A percentile compares a stretch with the other conserved stretches of the same genome.
Evolutionary conservation across 2,113 vertebrate genomes (phyloP).

Genomic region (Rallus limicola): DNA sequence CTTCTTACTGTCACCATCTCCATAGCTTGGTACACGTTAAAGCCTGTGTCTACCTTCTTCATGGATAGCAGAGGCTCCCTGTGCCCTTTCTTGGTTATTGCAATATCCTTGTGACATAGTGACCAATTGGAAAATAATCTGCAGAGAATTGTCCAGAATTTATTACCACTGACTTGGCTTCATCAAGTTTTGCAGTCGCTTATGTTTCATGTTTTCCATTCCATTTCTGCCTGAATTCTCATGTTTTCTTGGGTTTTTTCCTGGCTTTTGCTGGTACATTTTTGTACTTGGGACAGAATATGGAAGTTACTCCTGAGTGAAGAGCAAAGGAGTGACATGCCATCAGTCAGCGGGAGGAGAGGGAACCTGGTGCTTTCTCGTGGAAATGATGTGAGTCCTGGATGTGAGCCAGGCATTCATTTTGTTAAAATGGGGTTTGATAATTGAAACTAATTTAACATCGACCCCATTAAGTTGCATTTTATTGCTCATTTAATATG

Average conservation of each 20-base stretch:
- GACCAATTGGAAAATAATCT: background rate
- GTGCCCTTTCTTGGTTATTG: background rate
- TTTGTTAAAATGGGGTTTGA: constrained; percentile 55
- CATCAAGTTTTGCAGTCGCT: background rate
- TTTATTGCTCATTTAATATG: constrained; percentile 60
- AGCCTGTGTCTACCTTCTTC: background rate
- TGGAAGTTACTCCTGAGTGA: background rate
- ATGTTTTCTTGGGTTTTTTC: background rate
- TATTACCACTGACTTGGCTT: background rate
- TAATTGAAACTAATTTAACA: constrained; percentile 58
- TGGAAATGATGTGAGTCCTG: constrained; percentile 13
- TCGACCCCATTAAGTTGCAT: constrained; percentile 45
- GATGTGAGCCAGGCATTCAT: constrained; percentile 40
- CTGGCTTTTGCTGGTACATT: accelerated
- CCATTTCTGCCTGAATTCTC: background rate
- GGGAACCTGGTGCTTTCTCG: background rate
- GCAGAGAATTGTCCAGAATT: background rate
- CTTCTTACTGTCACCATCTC: background rate
- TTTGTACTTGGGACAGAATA: background rate
- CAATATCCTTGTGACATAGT: background rate
- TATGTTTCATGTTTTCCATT: background rate
- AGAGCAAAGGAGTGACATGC: background rate
- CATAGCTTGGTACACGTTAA: accelerated
- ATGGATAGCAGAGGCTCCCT: background rate
- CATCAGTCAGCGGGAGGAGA: background rate